A percentile compares a stretch with the other conserved stretches of the same genome.
Evolutionary conservation across 2,113 vertebrate genomes (phyloP).

Genomic region (Centropristis striata): DNA sequence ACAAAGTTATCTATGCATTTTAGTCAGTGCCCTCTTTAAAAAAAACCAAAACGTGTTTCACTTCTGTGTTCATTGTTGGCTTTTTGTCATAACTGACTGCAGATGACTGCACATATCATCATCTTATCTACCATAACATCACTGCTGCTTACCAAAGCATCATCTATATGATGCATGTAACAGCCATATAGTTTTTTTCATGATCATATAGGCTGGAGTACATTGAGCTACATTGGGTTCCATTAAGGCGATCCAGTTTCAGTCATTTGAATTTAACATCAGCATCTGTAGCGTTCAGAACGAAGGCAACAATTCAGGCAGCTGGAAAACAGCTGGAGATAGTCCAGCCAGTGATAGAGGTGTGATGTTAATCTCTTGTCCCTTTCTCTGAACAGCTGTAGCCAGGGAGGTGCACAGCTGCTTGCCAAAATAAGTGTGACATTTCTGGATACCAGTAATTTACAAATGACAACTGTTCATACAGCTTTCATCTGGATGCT

Average conservation of each 20-base stretch:
- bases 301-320: constrained; percentile 18
- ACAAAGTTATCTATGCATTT: background rate
- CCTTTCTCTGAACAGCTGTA: constrained; percentile 46
- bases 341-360: constrained; percentile 36
- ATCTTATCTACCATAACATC: background rate
- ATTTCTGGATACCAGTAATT: background rate
- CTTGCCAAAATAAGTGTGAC: constrained; percentile 28
- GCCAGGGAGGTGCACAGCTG: constrained; percentile 25
- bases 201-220: background rate
- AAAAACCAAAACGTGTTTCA: background rate
- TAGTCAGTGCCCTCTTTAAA: background rate
- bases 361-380: constrained; percentile 47
- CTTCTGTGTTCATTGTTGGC: background rate
- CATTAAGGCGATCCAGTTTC: background rate
- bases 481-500: background rate
- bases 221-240: background rate
- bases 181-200: background rate
- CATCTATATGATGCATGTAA: too few relatives aligned
- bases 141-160: constrained; percentile 1
- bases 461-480: background rate
- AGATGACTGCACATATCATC: background rate
- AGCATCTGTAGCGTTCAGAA: background rate
- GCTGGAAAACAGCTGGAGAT: constrained; percentile 60
- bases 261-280: constrained; percentile 1
- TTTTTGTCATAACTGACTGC: background rate